These are phyloP conservation scores for Drosophila meridionalis DNA, from an alignment of 2,888 invertebrate genomes.

Conservation along the genomic window DNA sequence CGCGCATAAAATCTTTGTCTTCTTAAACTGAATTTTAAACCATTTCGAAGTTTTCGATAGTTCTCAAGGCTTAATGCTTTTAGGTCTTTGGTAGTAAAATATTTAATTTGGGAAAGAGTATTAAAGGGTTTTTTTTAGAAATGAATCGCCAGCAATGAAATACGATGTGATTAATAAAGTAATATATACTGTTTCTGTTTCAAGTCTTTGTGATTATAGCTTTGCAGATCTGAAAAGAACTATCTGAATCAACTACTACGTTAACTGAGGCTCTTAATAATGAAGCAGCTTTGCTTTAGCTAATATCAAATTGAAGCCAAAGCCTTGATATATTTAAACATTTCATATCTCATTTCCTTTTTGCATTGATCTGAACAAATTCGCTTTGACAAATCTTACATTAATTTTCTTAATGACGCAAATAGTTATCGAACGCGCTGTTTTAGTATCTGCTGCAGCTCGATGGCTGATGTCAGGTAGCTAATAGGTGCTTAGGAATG, in stretches of 20 bases:
- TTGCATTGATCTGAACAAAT: too few relatives aligned
- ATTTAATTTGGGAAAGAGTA: slow-evolving; percentile 1
- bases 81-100: not conserved
- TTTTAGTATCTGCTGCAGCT: slow-evolving; percentile 6
- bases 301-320: not conserved
- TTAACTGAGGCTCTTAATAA: not conserved
- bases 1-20: slow-evolving; percentile 21
- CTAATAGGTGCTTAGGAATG: slow-evolving; percentile 28
- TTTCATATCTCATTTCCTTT: not conserved
- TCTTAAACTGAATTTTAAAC: slow-evolving; percentile 17
- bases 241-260: too few relatives aligned
- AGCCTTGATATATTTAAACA: not conserved
- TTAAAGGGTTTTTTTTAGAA: not conserved
- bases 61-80: not conserved
- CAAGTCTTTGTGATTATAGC: not conserved
- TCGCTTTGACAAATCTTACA: not conserved
- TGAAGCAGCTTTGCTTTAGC: not conserved
- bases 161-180: not conserved
- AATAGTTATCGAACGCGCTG: slow-evolving; percentile 3
- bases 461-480: slow-evolving; percentile 6
- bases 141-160: not conserved
- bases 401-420: slow-evolving; percentile 16
- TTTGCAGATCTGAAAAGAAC: too few relatives aligned
- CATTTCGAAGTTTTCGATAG: slow-evolving; percentile 2
- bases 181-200: not conserved